Percentiles rank a stretch among this genome's conserved stretches.
Conservation (phyloP, 2,888 invertebrate species). For the Zeuzera pyrina region DNA sequence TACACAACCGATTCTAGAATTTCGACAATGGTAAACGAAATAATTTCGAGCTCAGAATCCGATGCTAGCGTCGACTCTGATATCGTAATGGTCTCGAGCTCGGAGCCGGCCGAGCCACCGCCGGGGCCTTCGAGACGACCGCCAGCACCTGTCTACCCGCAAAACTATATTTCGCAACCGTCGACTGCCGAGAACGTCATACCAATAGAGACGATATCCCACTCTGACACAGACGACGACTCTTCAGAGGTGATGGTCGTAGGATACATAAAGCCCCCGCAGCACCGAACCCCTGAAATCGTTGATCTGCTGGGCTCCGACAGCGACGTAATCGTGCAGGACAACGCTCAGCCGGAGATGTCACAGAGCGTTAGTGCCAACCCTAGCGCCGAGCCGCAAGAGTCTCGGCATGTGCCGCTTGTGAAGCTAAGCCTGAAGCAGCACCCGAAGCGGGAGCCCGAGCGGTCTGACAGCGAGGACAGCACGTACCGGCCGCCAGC, state of each 20-base stretch:
- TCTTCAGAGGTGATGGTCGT: conserved; percentile 75
- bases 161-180: conserved; percentile 32
- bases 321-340: conserved; percentile 60
- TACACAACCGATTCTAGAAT: conserved; percentile 73
- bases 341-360: conserved; percentile 26
- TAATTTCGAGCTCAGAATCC: conserved; percentile 47
- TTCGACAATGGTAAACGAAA: conserved; percentile 73
- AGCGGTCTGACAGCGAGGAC: conserved; percentile 30
- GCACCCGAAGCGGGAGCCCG: conserved; percentile 14
- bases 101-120: conserved; percentile 30
- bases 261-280: conserved; percentile 77
- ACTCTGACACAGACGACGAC: conserved; percentile 61
- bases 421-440: conserved; percentile 39
- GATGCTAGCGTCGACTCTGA: conserved; percentile 49
- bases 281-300: conserved; percentile 77
- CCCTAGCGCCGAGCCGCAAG: conserved; percentile 13
- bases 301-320: conserved; percentile 74
- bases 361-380: conserved; percentile 5
- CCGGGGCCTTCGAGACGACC: conserved; percentile 27
- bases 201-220: conserved; percentile 61
- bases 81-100: conserved; percentile 46
- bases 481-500: conserved; percentile 25
- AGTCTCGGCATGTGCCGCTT: conserved; percentile 17
- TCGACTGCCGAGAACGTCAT: conserved; percentile 35
- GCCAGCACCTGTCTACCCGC: conserved; percentile 36